Conservation (phyloP, 2,797 vertebrate genomes). For the Neoniphon sammara region DNA sequence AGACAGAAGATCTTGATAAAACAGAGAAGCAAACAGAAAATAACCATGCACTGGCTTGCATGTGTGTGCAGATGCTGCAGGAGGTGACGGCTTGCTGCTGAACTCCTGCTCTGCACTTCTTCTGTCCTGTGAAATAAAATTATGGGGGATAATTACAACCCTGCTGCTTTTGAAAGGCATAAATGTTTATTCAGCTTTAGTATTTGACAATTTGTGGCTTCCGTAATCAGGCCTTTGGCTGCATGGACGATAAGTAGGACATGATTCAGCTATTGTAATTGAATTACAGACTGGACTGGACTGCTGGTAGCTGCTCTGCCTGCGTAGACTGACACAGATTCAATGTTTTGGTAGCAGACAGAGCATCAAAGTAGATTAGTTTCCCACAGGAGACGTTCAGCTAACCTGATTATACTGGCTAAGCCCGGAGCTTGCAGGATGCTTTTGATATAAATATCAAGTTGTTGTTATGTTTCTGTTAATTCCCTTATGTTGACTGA, state of each 20-base stretch:
- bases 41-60: constrained; percentile 7
- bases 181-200: constrained; percentile 65
- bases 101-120: constrained; percentile 43
- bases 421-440: constrained; percentile 59
- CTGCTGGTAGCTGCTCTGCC: constrained; percentile 31
- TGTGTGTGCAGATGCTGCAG: constrained; percentile 15
- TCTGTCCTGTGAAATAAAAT: constrained; percentile 56
- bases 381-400: constrained; percentile 57
- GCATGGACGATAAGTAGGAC: constrained; percentile 63
- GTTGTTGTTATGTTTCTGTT: constrained; percentile 61
- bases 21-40: too few species aligned
- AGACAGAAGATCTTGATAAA: too few species aligned
- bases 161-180: constrained; percentile 51
- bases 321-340: constrained; percentile 45
- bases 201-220: constrained; percentile 73
- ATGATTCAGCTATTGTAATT: constrained; percentile 61
- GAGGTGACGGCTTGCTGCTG: constrained; percentile 28
- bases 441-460: constrained; percentile 64
- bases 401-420: constrained; percentile 69
- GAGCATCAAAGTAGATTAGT: constrained; percentile 73
- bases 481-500: constrained; percentile 32
- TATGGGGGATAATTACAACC: constrained; percentile 55
- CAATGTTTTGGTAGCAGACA: constrained; percentile 55
- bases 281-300: constrained; percentile 62
- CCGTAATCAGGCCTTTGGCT: constrained; percentile 61